A percentile compares a stretch with the other conserved stretches of the same genome.
phyloP scores from a whole-genome alignment of 35 echinoderm and acorn worm species.

The Holothuria glaberrima region DNA sequence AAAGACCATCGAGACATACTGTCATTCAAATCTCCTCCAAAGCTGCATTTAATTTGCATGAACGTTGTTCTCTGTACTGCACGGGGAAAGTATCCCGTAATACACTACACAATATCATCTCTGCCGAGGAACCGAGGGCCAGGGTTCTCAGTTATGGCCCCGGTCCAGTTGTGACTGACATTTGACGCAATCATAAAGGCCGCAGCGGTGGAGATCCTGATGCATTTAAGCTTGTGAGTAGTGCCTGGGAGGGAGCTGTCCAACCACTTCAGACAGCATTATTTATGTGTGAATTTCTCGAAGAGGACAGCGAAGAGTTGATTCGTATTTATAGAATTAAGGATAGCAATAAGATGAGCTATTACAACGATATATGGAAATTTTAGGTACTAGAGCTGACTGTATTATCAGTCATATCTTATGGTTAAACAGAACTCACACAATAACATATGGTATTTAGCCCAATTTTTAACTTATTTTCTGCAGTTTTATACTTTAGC shows the following conservation, averaged over 20 bases:
- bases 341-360: too few relatives aligned
- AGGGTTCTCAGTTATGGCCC: conserved; percentile 73
- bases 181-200: conserved; percentile 39
- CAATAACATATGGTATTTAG: too few relatives aligned
- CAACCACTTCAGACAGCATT: neutral
- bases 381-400: too few relatives aligned
- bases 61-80: conserved; percentile 62
- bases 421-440: too few relatives aligned
- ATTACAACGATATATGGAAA: too few relatives aligned
- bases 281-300: conserved; percentile 3
- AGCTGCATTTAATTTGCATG: neutral
- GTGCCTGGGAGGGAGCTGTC: neutral
- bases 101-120: conserved; percentile 68
- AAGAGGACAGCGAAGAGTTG: neutral
- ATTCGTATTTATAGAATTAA: too few relatives aligned
- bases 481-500: too few relatives aligned
- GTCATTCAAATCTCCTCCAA: conserved; percentile 58
- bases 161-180: conserved; percentile 70
- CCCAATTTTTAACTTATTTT: too few relatives aligned
- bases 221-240: conserved; percentile 25
- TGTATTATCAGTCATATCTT: too few relatives aligned
- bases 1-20: conserved; percentile 9
- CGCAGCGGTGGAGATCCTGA: conserved; percentile 10
- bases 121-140: conserved; percentile 68
- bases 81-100: conserved; percentile 65